Percentiles rank a stretch among this genome's conserved stretches.
phyloP scores from a whole-genome alignment of 2,888 invertebrate genomes.

The Thymelicus acteon region DNA sequence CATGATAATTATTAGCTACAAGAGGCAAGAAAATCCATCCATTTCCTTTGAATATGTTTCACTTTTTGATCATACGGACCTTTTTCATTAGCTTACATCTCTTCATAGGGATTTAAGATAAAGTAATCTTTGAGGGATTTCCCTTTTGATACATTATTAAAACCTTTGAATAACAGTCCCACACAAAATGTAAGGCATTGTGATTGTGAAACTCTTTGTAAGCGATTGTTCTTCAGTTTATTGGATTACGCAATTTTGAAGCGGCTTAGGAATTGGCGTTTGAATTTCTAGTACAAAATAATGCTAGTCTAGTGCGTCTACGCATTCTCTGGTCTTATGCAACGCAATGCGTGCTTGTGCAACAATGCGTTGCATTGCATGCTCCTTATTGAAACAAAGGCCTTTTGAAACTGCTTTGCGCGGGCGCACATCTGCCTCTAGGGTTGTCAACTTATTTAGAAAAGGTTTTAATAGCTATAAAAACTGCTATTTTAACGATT shows the following conservation, averaged over 20 bases:
- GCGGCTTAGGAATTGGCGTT: background rate
- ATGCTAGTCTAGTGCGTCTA: slow-evolving; percentile 2
- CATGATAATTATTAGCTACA: too few species aligned
- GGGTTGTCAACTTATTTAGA: background rate
- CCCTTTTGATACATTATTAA: slow-evolving; percentile 1
- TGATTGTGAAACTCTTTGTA: slow-evolving; percentile 9
- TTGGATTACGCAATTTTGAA: background rate
- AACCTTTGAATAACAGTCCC: background rate
- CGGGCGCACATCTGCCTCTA: slow-evolving; percentile 38
- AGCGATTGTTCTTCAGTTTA: background rate
- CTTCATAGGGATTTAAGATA: background rate
- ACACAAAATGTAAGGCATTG: background rate
- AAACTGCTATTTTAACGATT: too few species aligned
- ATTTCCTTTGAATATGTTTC: slow-evolving; percentile 10
- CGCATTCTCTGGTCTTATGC: slow-evolving; percentile 18
- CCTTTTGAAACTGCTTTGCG: slow-evolving; percentile 43
- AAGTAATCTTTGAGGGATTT: background rate
- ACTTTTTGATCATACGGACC: background rate
- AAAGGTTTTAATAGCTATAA: background rate
- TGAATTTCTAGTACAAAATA: slow-evolving; percentile 2
- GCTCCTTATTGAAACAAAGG: slow-evolving; percentile 42
- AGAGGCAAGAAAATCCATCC: too few species aligned
- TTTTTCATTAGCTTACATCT: background rate
- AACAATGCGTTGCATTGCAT: slow-evolving; percentile 22
- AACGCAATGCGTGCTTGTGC: slow-evolving; percentile 23